A percentile compares a stretch with the other conserved stretches of the same genome.
These are phyloP conservation scores for Apantesis nais DNA, from an alignment of 2,888 invertebrate genomes.

Conservation along the genomic window DNA sequence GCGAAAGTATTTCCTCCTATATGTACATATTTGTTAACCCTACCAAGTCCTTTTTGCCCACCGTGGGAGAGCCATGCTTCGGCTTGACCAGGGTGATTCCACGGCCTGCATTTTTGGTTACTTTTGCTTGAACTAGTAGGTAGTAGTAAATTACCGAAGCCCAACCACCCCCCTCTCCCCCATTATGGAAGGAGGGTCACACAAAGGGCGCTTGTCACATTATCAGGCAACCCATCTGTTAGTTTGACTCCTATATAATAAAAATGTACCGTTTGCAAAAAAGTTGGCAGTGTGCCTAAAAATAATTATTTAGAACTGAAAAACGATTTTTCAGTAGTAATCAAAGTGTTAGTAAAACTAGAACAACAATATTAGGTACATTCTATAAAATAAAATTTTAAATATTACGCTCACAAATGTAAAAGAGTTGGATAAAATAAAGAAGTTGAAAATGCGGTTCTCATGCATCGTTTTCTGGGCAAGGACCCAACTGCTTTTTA, in stretches of 20 bases:
- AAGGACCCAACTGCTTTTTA: background rate
- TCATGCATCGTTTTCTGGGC: background rate
- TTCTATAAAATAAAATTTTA: too few relatives aligned
- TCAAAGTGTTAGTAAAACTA: conserved; percentile 8
- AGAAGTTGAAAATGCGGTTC: background rate
- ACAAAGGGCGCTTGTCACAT: background rate
- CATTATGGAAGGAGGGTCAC: too few relatives aligned
- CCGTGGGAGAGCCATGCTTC: too few relatives aligned
- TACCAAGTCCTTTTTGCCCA: too few relatives aligned
- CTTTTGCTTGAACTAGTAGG: too few relatives aligned
- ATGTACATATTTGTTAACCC: background rate
- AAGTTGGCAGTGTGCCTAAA: conserved; percentile 22
- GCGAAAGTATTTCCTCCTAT: background rate
- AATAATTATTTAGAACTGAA: conserved; percentile 18
- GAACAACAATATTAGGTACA: background rate
- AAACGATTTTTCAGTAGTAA: conserved; percentile 16
- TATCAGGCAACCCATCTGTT: background rate
- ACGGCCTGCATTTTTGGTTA: too few relatives aligned
- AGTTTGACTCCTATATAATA: background rate
- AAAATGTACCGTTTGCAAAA: conserved; percentile 10
- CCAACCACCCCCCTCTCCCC: too few relatives aligned
- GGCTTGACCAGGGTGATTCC: too few relatives aligned
- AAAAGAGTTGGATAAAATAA: background rate
- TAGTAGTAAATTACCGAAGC: too few relatives aligned
- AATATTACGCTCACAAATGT: background rate